Conservation (phyloP, 2,797 vertebrate species). For the Gobio occitaniae region DNA sequence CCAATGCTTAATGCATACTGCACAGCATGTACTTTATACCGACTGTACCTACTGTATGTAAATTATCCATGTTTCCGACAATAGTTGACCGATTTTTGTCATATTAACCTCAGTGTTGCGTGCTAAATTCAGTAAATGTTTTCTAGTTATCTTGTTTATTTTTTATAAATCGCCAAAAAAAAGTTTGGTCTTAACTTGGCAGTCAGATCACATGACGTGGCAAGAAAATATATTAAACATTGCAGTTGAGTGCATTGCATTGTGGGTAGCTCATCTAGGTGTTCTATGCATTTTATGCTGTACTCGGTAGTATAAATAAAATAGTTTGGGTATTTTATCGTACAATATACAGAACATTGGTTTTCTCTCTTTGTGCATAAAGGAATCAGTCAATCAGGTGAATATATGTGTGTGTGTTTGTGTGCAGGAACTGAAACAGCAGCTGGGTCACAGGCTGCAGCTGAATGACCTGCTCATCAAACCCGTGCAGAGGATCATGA, state of each 20-base stretch:
- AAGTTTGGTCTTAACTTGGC: not conserved
- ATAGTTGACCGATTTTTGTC: not conserved
- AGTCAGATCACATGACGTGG: not conserved
- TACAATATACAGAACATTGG: not conserved
- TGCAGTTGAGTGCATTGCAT: not conserved
- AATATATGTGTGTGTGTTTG: conserved; percentile 52
- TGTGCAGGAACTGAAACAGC: conserved; percentile 91
- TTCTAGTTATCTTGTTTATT: not conserved
- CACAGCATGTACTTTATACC: not conserved
- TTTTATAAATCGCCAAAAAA: not conserved
- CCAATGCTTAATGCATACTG: not conserved
- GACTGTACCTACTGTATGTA: not conserved
- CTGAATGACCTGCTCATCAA: conserved; percentile 97
- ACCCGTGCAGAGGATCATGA: conserved; percentile 99
- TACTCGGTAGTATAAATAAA: not conserved
- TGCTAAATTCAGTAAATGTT: not conserved
- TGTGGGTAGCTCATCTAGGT: not conserved
- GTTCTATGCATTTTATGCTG: not conserved
- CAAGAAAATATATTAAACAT: not conserved
- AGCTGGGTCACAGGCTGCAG: conserved; percentile 95
- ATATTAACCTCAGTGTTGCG: not conserved
- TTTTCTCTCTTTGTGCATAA: conserved; percentile 9
- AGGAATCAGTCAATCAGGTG: conserved; percentile 27
- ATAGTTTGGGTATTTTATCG: not conserved
- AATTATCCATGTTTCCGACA: not conserved